Percentiles rank a stretch among this genome's conserved stretches.
Evolutionary conservation across 2,888 invertebrate genomes (phyloP).

Genomic region (Cantharis lateralis): DNA sequence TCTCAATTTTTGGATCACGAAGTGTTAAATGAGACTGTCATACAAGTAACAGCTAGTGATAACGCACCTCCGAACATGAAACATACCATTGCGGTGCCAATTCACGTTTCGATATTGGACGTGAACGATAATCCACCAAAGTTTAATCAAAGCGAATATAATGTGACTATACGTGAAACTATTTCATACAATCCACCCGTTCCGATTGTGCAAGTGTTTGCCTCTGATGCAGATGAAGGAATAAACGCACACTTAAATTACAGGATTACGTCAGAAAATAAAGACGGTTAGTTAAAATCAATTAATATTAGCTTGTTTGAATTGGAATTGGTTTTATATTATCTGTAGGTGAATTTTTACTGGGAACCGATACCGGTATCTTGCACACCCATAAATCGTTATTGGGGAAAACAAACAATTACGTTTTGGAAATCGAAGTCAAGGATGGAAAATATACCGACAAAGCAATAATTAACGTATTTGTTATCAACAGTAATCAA

Average conservation of each 20-base stretch:
- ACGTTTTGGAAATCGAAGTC: conserved; percentile 65
- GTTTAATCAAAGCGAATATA: conserved; percentile 78
- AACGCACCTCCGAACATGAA: conserved; percentile 72
- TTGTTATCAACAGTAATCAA: conserved; percentile 79
- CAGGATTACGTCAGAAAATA: conserved; percentile 70
- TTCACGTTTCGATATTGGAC: conserved; percentile 77
- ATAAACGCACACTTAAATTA: conserved; percentile 78
- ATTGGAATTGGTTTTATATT: no score
- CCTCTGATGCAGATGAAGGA: conserved; percentile 81
- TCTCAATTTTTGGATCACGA: conserved; percentile 81
- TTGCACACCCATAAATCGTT: conserved; percentile 79
- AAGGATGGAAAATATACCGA: conserved; percentile 74
- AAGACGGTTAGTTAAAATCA: conserved; percentile 58
- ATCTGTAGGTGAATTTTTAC: conserved; percentile 63
- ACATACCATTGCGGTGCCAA: conserved; percentile 75
- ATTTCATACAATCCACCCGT: conserved; percentile 79
- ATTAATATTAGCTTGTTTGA: no score
- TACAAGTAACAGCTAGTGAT: conserved; percentile 82
- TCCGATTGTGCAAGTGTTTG: conserved; percentile 79
- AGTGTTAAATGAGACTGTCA: conserved; percentile 66
- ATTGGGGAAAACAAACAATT: conserved; percentile 63
- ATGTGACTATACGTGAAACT: conserved; percentile 83
- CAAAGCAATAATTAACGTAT: conserved; percentile 73
- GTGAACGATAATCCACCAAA: conserved; percentile 88
- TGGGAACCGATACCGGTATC: conserved; percentile 79